Conservation (phyloP, 2,888 invertebrate species). For the Drosophila multiciliata region DNA sequence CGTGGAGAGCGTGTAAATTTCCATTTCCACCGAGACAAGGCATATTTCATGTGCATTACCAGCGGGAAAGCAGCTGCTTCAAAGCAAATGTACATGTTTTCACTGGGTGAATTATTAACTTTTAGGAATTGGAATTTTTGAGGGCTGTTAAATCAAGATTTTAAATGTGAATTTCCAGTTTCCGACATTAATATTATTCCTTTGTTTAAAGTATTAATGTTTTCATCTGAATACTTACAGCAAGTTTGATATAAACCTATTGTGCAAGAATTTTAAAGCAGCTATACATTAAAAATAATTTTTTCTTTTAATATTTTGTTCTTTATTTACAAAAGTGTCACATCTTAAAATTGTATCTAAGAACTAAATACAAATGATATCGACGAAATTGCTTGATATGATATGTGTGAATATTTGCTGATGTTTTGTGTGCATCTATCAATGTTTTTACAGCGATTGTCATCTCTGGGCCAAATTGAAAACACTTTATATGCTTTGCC, state of each 20-base stretch:
- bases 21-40: conserved; percentile 27
- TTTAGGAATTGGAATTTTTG: not conserved
- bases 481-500: not conserved
- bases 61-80: not conserved
- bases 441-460: not conserved
- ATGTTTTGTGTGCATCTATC: not conserved
- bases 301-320: not conserved
- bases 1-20: conserved; percentile 65
- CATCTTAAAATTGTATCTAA: not conserved
- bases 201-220: not conserved
- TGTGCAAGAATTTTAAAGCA: not conserved
- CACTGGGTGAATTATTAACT: not conserved
- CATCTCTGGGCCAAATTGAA: not conserved
- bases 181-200: not conserved
- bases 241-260: no score
- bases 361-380: not conserved
- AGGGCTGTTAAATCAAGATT: not conserved
- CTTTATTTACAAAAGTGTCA: not conserved
- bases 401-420: not conserved
- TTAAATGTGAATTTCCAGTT: not conserved
- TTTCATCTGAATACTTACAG: not conserved
- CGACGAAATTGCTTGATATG: not conserved
- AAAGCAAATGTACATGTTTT: not conserved
- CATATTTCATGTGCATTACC: conserved; percentile 12
- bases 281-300: not conserved